Evolutionary conservation across 2,888 invertebrate species (phyloP).

Genomic region (Andrena camellia): DNA sequence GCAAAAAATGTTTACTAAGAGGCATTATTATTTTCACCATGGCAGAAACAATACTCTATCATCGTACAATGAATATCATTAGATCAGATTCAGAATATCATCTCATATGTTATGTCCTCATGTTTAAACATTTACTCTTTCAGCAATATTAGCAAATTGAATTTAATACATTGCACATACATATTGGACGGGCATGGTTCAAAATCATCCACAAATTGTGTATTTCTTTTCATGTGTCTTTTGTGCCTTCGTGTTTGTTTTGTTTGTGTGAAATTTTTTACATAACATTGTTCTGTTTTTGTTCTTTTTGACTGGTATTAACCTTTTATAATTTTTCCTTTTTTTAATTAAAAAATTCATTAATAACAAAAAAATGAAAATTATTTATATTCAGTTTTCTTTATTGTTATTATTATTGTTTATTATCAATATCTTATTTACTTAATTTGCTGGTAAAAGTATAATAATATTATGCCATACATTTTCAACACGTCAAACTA

Average conservation of each 20-base stretch:
- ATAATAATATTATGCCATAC: neutral
- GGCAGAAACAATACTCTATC: slow-evolving; percentile 6
- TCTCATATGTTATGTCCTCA: slow-evolving; percentile 21
- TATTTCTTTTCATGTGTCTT: slow-evolving; percentile 32
- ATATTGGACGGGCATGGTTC: slow-evolving; percentile 50
- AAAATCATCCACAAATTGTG: slow-evolving; percentile 41
- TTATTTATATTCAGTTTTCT: neutral
- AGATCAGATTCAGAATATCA: slow-evolving; percentile 27
- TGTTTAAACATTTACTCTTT: slow-evolving; percentile 37
- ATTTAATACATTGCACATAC: slow-evolving; percentile 32
- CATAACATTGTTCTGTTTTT: slow-evolving; percentile 28
- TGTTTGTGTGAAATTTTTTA: slow-evolving; percentile 21
- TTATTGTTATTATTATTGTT: neutral
- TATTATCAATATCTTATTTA: neutral
- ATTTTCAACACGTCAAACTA: neutral
- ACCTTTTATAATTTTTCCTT: slow-evolving; percentile 25
- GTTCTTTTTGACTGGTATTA: slow-evolving; percentile 47
- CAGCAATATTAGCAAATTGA: slow-evolving; percentile 37
- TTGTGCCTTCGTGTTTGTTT: slow-evolving; percentile 30
- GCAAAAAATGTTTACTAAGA: slow-evolving; percentile 37
- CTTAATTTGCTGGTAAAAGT: neutral
- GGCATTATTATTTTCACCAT: slow-evolving; percentile 35
- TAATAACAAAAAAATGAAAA: slow-evolving; percentile 8
- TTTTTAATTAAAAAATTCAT: neutral
- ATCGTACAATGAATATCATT: slow-evolving; percentile 21